Conservation (phyloP, 2,888 invertebrate genomes). For the Apodemia hepburni region DNA sequence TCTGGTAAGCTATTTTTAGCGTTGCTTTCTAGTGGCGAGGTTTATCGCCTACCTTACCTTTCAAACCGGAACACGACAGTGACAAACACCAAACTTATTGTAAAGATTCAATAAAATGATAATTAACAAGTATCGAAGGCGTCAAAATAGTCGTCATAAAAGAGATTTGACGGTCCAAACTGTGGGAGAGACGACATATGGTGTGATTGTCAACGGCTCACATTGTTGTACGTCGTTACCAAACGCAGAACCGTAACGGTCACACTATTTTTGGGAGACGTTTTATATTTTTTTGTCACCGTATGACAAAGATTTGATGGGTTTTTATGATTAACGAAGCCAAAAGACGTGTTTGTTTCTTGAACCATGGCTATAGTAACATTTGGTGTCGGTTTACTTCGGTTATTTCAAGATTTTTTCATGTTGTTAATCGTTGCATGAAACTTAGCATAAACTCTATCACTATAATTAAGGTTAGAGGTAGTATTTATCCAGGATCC, state of each 20-base stretch:
- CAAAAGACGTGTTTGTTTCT: neutral
- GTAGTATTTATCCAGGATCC: no score
- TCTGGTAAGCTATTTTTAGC: constrained; percentile 1
- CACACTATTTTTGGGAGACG: constrained; percentile 35
- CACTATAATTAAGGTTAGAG: no score
- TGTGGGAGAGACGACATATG: constrained; percentile 54
- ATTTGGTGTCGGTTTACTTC: neutral
- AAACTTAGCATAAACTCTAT: no score
- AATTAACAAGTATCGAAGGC: neutral
- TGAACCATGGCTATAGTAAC: neutral
- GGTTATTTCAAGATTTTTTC: no score
- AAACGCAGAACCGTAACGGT: constrained; percentile 38
- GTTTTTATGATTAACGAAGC: constrained; percentile 1
- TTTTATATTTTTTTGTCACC: constrained; percentile 17
- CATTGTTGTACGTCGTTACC: constrained; percentile 36
- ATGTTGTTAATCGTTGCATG: neutral
- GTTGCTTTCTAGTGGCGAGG: no score
- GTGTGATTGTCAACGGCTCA: constrained; percentile 32
- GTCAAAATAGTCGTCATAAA: neutral
- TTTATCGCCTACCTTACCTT: no score
- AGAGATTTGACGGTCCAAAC: constrained; percentile 15
- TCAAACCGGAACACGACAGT: no score
- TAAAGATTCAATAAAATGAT: neutral
- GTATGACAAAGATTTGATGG: constrained; percentile 1
- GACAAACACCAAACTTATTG: no score